Evolutionary conservation across 2,113 vertebrate species (phyloP).

Genomic region (Carettochelys insculpta): DNA sequence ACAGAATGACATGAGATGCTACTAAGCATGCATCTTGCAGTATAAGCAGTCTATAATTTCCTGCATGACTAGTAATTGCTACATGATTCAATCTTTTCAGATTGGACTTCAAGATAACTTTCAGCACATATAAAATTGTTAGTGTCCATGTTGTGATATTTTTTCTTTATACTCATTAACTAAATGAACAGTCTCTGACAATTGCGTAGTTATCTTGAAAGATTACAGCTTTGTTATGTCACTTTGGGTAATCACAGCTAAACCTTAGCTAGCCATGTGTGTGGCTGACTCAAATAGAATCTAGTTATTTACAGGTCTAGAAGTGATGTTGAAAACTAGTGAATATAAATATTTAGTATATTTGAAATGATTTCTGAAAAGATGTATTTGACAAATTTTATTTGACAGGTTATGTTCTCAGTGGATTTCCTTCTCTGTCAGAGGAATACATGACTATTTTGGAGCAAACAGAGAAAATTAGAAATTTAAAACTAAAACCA

Average conservation of each 20-base stretch:
- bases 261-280: not conserved
- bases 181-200: not conserved
- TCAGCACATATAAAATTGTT: not conserved
- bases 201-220: not conserved
- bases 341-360: not conserved
- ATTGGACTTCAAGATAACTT: not conserved
- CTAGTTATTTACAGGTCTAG: not conserved
- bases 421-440: slow-evolving; percentile 87
- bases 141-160: not conserved
- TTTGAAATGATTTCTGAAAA: slow-evolving; percentile 34
- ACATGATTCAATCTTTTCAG: not conserved
- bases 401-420: slow-evolving; percentile 89
- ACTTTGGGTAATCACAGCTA: not conserved
- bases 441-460: slow-evolving; percentile 81
- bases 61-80: not conserved
- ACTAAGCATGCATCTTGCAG: not conserved
- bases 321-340: not conserved
- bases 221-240: not conserved
- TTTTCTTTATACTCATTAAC: not conserved
- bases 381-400: slow-evolving; percentile 35
- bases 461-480: slow-evolving; percentile 88
- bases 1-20: not conserved
- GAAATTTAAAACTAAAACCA: slow-evolving; percentile 83
- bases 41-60: not conserved
- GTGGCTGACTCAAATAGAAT: accelerated